Conservation (phyloP, 2,113 vertebrate species). For the Ranitomeya imitator region DNA sequence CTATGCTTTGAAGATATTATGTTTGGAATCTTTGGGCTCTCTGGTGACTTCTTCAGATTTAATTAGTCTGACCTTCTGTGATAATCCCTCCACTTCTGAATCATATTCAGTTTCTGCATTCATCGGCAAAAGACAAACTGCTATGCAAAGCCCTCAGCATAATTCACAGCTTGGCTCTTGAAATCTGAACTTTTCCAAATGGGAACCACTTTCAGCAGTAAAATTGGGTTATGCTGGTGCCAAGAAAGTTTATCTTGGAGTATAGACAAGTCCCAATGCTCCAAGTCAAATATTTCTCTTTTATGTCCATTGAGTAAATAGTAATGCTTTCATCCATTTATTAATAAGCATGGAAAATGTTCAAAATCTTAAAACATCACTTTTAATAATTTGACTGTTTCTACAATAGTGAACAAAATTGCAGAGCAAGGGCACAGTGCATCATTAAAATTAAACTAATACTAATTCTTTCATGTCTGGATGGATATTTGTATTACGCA, state of each 20-base stretch:
- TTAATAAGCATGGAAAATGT: background rate
- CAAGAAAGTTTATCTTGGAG: conserved; percentile 78
- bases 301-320: conserved; percentile 70
- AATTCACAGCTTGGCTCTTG: conserved; percentile 68
- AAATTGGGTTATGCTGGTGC: conserved; percentile 67
- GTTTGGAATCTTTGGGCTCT: conserved; percentile 67
- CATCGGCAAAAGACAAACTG: conserved; percentile 68
- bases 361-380: background rate
- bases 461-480: background rate
- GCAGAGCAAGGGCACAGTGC: background rate
- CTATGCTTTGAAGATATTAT: conserved; percentile 69
- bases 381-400: background rate
- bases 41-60: conserved; percentile 71
- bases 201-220: conserved; percentile 73
- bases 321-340: conserved; percentile 67
- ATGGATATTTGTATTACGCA: no score
- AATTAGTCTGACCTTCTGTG: conserved; percentile 73
- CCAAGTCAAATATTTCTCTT: conserved; percentile 80
- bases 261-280: conserved; percentile 67
- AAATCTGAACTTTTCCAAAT: conserved; percentile 68
- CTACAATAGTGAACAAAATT: background rate
- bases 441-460: background rate
- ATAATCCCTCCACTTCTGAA: conserved; percentile 64
- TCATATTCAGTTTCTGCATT: conserved; percentile 67
- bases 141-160: conserved; percentile 62